Evolutionary conservation across 2,113 vertebrate species (phyloP).

Genomic region (Coptodon bakossiorum): DNA sequence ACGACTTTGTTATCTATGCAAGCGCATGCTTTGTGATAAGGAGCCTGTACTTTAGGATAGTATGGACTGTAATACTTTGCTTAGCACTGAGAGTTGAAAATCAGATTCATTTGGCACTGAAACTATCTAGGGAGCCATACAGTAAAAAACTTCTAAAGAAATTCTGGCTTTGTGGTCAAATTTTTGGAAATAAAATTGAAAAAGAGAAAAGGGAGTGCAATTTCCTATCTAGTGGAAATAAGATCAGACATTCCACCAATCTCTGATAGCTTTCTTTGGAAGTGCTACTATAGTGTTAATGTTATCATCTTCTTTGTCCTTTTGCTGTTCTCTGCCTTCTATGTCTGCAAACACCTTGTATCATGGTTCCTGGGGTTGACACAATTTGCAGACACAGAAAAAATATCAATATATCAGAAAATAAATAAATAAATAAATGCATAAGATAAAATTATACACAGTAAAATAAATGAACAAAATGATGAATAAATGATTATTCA

Average conservation of each 20-base stretch:
- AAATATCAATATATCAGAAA: not conserved
- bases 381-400: not conserved
- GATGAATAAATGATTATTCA: not conserved
- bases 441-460: not conserved
- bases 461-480: not conserved
- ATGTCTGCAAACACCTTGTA: not conserved
- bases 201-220: not conserved
- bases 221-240: not conserved
- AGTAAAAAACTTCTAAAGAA: not conserved
- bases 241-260: not conserved
- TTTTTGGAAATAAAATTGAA: not conserved
- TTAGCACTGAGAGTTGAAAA: not conserved
- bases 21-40: not conserved
- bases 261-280: not conserved
- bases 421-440: not conserved
- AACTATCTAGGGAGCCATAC: not conserved
- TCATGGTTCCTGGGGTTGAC: not conserved
- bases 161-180: not conserved
- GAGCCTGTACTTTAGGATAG: not conserved
- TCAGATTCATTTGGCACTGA: not conserved
- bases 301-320: accelerated
- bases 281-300: not conserved
- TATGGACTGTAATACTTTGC: not conserved
- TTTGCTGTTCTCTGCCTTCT: not conserved
- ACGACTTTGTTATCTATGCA: not conserved